Evolutionary conservation across 2,113 vertebrate species (phyloP), one percentile per base, ranked within the genome.

Genomic region (Phyllopteryx taeniolatus): DNA sequence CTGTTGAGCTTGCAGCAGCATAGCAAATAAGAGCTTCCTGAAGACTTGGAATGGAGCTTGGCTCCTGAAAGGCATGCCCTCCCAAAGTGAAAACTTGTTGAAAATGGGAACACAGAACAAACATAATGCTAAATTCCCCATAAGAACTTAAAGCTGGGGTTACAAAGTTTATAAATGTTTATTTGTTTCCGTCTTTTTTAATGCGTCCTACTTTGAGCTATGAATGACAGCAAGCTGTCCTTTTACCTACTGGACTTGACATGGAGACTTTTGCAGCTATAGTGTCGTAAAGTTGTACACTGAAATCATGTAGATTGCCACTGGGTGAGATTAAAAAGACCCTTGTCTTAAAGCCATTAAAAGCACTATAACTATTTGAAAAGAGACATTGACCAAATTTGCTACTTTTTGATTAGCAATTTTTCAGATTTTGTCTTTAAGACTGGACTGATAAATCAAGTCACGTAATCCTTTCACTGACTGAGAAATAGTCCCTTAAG

Each of bases 291-390:
- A 95, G 22, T 95, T 95, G 94, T 94, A 95, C 96, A 95, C 94
- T 94, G 93, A 94, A 93, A 94, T 96, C 94, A 93, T 96, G 94
- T 96, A 94, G 89, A 97, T 98, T 98, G 97, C 96, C 97, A 96
- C 96, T 96, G 95, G 95, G 97, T 97, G 96, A 98, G 96, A 99
- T 99, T 98, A 92, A 92, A 91, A 87, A 94, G 94, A 95, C 94
- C 86, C 88, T 84, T 94, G 93, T 94, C 95, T 95, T 95, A 98
- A 66, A 99, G 98, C 97, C 96, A 98, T 97, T 93, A 93, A 93
- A 96, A 96, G 96, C 95, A 94, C 95, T 96, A 91, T 92, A 89
- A 91, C 91, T 92, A 91, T 93, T 92, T 90, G 86, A 92, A 90
- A 91, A 92, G 86, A 91, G 90, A 96, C 94, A 94, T 90, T 94